phyloP scores from a whole-genome alignment of 2,113 vertebrate genomes.

The Tympanuchus pallidicinctus region DNA sequence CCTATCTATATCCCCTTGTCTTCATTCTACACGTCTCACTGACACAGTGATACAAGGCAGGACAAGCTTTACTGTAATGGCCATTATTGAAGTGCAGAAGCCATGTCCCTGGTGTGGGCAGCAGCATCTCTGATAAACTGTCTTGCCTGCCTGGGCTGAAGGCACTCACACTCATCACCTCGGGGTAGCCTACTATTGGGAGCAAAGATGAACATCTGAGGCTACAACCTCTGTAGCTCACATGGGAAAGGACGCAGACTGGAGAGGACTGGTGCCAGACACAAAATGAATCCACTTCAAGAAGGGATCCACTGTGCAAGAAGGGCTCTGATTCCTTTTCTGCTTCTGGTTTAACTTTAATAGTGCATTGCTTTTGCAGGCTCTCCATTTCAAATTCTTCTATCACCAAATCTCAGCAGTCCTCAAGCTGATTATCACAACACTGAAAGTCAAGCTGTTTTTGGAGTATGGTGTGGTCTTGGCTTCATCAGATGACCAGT shows the following conservation, averaged over 20 bases:
- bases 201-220: background rate
- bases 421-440: background rate
- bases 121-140: background rate
- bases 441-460: background rate
- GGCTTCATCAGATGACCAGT: background rate
- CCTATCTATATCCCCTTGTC: no score
- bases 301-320: background rate
- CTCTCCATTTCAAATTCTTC: background rate
- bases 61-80: background rate
- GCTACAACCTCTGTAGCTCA: accelerated
- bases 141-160: background rate
- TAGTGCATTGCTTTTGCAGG: background rate
- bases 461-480: background rate
- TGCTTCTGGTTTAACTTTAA: background rate
- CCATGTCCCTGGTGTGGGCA: background rate
- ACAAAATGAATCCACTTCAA: background rate
- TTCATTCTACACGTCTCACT: background rate
- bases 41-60: background rate
- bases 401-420: background rate
- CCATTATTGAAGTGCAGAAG: background rate
- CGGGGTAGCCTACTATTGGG: background rate
- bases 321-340: background rate
- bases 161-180: background rate
- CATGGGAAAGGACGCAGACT: background rate
- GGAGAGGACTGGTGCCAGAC: background rate